phyloP scores from a whole-genome alignment of 2,113 vertebrate species.

The Oxyruncus cristatus region DNA sequence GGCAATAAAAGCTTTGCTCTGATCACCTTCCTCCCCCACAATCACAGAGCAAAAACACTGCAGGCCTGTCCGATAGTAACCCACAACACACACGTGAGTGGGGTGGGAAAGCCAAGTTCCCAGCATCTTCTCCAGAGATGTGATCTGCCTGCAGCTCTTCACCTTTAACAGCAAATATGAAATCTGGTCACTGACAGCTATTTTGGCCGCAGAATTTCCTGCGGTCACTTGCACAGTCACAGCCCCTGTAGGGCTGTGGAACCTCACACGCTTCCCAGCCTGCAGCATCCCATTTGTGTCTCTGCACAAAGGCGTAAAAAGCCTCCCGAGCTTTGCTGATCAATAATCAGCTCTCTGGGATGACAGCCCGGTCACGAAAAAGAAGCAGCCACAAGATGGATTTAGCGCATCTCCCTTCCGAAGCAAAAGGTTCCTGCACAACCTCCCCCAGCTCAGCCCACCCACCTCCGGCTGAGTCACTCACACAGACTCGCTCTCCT shows the following conservation, averaged over 20 bases:
- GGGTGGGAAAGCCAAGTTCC: background rate
- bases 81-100: background rate
- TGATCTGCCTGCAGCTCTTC: background rate
- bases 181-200: background rate
- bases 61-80: background rate
- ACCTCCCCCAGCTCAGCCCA: background rate
- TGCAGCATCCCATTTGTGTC: rapidly evolving
- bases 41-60: background rate
- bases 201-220: background rate
- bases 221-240: background rate
- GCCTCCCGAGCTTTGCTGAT: background rate
- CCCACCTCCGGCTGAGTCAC: background rate
- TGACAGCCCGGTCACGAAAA: background rate
- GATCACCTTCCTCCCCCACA: background rate
- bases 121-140: background rate
- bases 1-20: background rate
- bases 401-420: background rate
- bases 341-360: background rate
- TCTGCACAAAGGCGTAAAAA: background rate
- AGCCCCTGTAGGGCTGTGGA: background rate
- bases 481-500: background rate
- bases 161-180: background rate
- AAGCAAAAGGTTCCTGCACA: background rate
- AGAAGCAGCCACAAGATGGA: background rate
- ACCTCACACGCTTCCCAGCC: background rate